Conservation (phyloP, 2,113 vertebrate species). For the Gallinago media region DNA sequence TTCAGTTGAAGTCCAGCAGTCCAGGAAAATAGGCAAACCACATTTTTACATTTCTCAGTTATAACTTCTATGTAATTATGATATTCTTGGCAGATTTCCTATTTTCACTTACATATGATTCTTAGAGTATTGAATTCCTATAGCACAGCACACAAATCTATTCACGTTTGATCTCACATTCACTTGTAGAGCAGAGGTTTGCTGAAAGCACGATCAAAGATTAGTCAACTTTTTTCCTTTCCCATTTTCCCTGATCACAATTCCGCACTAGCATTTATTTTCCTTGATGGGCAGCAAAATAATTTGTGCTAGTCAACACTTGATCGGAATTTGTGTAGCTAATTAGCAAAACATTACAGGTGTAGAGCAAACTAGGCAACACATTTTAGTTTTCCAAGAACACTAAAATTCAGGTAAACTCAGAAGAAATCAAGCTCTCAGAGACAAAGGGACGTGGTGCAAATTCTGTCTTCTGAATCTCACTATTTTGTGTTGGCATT, state of each 20-base stretch:
- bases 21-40: neutral
- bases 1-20: neutral
- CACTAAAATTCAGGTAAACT: constrained; percentile 13
- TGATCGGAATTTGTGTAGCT: constrained; percentile 41
- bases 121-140: constrained; percentile 75
- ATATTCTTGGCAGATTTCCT: constrained; percentile 52
- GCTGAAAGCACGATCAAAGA: constrained; percentile 75
- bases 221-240: constrained; percentile 49
- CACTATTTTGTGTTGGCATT: neutral
- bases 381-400: neutral
- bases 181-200: constrained; percentile 66
- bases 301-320: constrained; percentile 27
- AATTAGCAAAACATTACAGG: neutral
- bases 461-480: neutral
- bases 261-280: neutral
- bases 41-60: constrained; percentile 20
- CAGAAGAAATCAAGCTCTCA: neutral
- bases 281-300: constrained; percentile 27
- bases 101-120: constrained; percentile 57
- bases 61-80: constrained; percentile 28
- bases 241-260: constrained; percentile 68
- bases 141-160: constrained; percentile 45
- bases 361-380: neutral
- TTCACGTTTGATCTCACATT: constrained; percentile 75
- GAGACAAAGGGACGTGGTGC: neutral